phyloP scores from a whole-genome alignment of 2,888 invertebrate genomes.

The Amphipoea oculea region DNA sequence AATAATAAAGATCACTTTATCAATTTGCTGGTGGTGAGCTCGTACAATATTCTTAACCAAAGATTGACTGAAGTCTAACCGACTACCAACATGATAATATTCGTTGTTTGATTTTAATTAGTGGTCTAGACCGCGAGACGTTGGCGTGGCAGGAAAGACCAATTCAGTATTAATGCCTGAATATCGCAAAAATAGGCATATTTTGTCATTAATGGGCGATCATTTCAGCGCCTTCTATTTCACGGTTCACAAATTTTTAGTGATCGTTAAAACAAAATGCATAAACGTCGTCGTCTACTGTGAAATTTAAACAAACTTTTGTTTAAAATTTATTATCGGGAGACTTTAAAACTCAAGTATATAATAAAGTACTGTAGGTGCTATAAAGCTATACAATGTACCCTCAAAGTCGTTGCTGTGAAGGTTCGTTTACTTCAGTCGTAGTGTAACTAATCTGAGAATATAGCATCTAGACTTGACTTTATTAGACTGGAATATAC shows the following conservation, averaged over 20 bases:
- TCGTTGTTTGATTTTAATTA: constrained; percentile 83
- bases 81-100: constrained; percentile 22
- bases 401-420: constrained; percentile 42
- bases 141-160: constrained; percentile 58
- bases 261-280: constrained; percentile 76
- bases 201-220: constrained; percentile 70
- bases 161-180: constrained; percentile 46
- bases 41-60: neutral
- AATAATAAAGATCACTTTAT: neutral
- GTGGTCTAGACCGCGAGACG: constrained; percentile 74
- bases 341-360: constrained; percentile 55
- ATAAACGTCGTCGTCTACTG: constrained; percentile 67
- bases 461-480: constrained; percentile 35
- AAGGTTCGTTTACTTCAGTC: constrained; percentile 42
- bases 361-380: constrained; percentile 33
- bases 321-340: constrained; percentile 64
- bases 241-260: constrained; percentile 76
- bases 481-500: constrained; percentile 30
- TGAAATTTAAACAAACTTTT: constrained; percentile 70
- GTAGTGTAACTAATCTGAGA: constrained; percentile 34
- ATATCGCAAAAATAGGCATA: constrained; percentile 61
- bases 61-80: neutral
- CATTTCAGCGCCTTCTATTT: constrained; percentile 73
- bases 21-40: neutral
- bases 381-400: constrained; percentile 49